Evolutionary conservation across 1,140 invertebrate genomes (phyloP), one percentile per base, ranked within the genome.

Genomic region (Drosophila oshimai): DNA sequence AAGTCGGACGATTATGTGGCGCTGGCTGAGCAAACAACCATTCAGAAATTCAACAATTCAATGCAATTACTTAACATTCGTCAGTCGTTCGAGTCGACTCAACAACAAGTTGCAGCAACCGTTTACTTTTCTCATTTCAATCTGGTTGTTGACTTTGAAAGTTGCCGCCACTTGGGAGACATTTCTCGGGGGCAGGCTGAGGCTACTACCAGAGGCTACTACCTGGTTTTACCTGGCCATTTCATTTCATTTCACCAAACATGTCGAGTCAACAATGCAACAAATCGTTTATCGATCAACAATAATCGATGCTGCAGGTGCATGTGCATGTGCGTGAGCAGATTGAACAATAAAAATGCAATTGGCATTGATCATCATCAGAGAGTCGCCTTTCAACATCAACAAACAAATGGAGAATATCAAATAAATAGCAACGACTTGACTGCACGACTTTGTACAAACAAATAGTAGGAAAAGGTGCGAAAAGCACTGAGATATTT

Each of bases 71-170:
- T 68, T 68, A 68, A 68, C 64, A 68, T 68, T 68, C 64, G 49
- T 67, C 39, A 37, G 42, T 9, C n/a, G n/a, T n/a, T 9, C 24
- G 34, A 15, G 26, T 26, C 10, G 22, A 9, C 15, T 13, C 31
- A 39, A 54, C 64, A 75, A 58, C 65, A 53, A 47, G 47, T 64
- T 62, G 62, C 55, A 77, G 50, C 57, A 60, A 70, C 33, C 62
- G 58, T 67, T 67, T 67, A 67, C 62, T 67, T 67, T 67, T 67
- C 62, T 67, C 62, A 67, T 67, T 67, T 67, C 60, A 67, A 65
- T 50, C 62, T 65, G 46, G 76, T 53, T 70, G 76, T 81, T 80
- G 77, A 80, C 72, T 76, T 81, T 60, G 60, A 76, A 76, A 80
- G 70, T 74, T 37, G 70, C 76, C 71, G 74, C 67, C 45, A 49